Evolutionary conservation across 1,140 invertebrate genomes (phyloP), one percentile per base, ranked within the genome.

Genomic region (Macrostomum lignano): DNA sequence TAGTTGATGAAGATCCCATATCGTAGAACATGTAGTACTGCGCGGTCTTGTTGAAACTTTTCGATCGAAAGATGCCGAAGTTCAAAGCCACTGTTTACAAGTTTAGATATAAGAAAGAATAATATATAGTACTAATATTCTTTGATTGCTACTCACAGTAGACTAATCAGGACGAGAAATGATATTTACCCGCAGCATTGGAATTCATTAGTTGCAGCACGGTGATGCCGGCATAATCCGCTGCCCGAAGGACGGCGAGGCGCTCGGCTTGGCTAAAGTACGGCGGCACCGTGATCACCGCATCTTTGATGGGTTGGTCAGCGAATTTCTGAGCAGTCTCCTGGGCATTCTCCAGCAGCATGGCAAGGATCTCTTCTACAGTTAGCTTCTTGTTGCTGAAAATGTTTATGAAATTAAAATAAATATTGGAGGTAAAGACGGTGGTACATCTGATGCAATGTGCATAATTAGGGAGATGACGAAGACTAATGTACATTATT

Each of bases 31-130:
- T 71, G 45, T 84, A 74, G 35, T 57, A 50, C 48, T 78, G 74
- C 2, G 74, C 67, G 3, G 79, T 75, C 41, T 77, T 73, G 54
- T 93, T 94, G 44, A 96, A 88, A 50, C 86, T 77, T 58, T 88
- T 86, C 2, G 74, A 64, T 40, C 78, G 61, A 49, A 84, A 86
- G 36, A 96, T 82, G 1, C 84, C 91, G 61, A 93, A 96, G 55
- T 98, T 96, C 10, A 98, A 63, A 7, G 79, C 88, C 40, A 91
- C 77, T n/a, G n/a, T n/a, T n/a, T n/a, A n/a, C n/a, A n/a, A n/a
- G n/a, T n/a, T n/a, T n/a, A n/a, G n/a, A n/a, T n/a, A n/a, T n/a
- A n/a, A n/a, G n/a, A n/a, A n/a, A n/a, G n/a, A n/a, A n/a, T n/a
- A n/a, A n/a, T n/a, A n/a, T n/a, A n/a, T n/a, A n/a, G n/a, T n/a